Evolutionary conservation across 2,888 invertebrate genomes (phyloP), one percentile per base, ranked within the genome.

Genomic region (Drosophila putrida): DNA sequence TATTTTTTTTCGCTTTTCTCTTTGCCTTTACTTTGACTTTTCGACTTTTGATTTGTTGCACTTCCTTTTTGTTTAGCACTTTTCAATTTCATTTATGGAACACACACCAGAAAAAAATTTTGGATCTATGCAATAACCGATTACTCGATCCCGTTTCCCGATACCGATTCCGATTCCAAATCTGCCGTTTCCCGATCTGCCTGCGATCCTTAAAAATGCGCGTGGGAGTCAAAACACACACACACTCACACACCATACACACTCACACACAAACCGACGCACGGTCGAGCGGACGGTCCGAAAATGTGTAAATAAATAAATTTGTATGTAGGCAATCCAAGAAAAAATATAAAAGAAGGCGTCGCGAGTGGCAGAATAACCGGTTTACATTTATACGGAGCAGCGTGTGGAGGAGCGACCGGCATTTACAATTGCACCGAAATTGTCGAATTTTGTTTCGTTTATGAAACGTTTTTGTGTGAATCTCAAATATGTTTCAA

Each of bases 61-160:
- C 28, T 65, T 43, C 13, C 39, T 46, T 43, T 47, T 47, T 11
- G 11, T 51, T 41, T 28, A 71, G 59, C 77, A 66, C 74, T 68
- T 36, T 6, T 6, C 43, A 58, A 62, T 75, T 63, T 67, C 20
- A 62, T 67, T 66, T 72, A 36, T 54, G 63, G 41, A 49, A 62
- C 72, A 67, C 72, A 77, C 74, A 74, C 74, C 74, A 75, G 65
- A 76, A 74, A 74, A 75, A 74, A 75, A 75, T 35, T 39, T 28
- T 39, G 13, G 49, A 73, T 55, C 50, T 51, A 15, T 55, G 51
- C 53, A 58, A 72, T 65, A 20, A 20, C 20, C 20, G 20, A 20
- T 20, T 20, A 20, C 20, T 20, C 20, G 20, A 20, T 20, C 67
- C 28, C 74, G 39, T 54, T 59, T 28, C 66, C 71, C 71, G 72